Conservation (phyloP, 2,113 vertebrate species). For the Macquaria ambigua region DNA sequence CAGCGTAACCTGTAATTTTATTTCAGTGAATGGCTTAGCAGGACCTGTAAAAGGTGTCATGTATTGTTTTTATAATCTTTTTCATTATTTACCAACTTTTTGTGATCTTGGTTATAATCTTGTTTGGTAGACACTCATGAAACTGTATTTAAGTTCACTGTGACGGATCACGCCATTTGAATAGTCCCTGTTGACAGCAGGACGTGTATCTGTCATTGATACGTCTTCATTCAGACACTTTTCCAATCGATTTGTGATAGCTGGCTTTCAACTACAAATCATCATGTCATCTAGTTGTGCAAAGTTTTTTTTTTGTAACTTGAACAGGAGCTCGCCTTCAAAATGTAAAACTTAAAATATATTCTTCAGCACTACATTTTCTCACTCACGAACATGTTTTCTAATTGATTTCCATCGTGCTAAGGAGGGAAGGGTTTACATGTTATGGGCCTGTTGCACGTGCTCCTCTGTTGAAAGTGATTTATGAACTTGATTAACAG, state of each 20-base stretch:
- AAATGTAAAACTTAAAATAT: not conserved
- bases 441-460: slow-evolving; percentile 50
- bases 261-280: slow-evolving; percentile 9
- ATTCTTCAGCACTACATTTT: not conserved
- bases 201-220: slow-evolving; percentile 89
- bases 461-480: slow-evolving; percentile 37
- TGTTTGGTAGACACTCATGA: slow-evolving; percentile 50
- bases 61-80: too few relatives aligned
- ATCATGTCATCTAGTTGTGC: not conserved
- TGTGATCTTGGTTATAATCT: slow-evolving; percentile 39
- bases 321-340: not conserved
- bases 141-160: slow-evolving; percentile 61
- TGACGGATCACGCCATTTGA: slow-evolving; percentile 58
- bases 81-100: not conserved
- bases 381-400: not conserved
- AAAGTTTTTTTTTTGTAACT: not conserved
- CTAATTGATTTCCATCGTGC: slow-evolving; percentile 40
- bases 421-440: slow-evolving; percentile 4
- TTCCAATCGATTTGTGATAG: slow-evolving; percentile 85
- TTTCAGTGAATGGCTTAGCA: not conserved
- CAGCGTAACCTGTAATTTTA: not conserved
- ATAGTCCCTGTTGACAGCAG: slow-evolving; percentile 83
- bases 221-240: slow-evolving; percentile 88
- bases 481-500: slow-evolving; percentile 48
- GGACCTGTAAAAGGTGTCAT: not conserved